Evolutionary conservation across 1,140 invertebrate species (phyloP), one percentile per base, ranked within the genome.

Genomic region (Manduca sexta): DNA sequence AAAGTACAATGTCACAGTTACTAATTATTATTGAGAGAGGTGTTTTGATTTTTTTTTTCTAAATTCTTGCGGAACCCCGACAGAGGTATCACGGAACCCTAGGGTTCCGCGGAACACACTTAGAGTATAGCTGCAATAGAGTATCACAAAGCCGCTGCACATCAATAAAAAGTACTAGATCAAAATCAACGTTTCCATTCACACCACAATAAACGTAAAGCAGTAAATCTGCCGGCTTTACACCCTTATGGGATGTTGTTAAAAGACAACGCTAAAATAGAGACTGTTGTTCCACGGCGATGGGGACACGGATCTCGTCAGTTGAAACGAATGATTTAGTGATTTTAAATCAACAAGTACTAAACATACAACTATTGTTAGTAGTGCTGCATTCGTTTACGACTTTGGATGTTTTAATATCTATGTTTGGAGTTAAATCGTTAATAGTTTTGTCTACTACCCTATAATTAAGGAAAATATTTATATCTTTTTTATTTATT

Each of bases 141-240:
- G 21, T 26, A 26, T 8, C 21, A 5, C 21, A 5, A 26, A 26
- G 4, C 21, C 21, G 21, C 8, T 26, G 21, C 8, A 26, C 21
- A 8, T 5, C 21, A 49, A 45, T 43, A 62, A 47, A 42, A 33
- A 45, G 33, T 37, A 60, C 47, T 33, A 55, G 52, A 60, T 49
- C 51, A 45, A 65, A 70, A 67, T 64, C 70, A 67, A 69, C 67
- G 60, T 65, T 50, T 74, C 64, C 64, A 68, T 72, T 78, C 63
- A 64, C 68, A 68, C 70, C 35, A 60, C 53, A 57, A 63, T 75
- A 72, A 78, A 74, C 41, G 33, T 30, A n/a, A 11, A 41, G 49
- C 60, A 60, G 57, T 72, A 69, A 72, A 72, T 64, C 55, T 52
- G 52, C 50, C 18, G 18, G 43, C 42, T 12, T 49, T 60, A 67